These are phyloP conservation scores for Abrostola triplasia DNA, from an alignment of 2,888 invertebrate species.

Conservation along the genomic window DNA sequence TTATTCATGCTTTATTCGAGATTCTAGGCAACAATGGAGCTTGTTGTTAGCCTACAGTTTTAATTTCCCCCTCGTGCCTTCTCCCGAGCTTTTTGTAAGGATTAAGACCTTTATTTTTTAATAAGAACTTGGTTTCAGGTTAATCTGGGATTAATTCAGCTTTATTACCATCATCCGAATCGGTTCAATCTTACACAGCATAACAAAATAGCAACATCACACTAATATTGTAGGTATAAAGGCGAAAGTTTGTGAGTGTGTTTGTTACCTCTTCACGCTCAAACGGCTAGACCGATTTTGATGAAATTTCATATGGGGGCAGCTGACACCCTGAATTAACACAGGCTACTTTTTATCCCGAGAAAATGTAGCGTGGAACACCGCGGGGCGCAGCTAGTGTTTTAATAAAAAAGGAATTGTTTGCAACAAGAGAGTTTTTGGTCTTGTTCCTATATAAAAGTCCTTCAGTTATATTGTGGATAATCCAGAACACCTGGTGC, in stretches of 20 bases:
- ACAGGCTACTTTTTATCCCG: too few relatives aligned
- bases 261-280: too few relatives aligned
- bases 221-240: too few relatives aligned
- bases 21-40: conserved; percentile 1
- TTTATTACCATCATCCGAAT: neutral
- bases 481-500: conserved; percentile 30
- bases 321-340: too few relatives aligned
- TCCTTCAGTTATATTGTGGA: conserved; percentile 18
- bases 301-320: too few relatives aligned
- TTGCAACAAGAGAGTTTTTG: neutral
- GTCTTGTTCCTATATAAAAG: neutral
- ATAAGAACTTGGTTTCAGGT: neutral
- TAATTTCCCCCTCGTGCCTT: neutral
- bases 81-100: neutral
- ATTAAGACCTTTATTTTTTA: neutral
- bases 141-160: neutral
- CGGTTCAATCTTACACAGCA: neutral
- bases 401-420: neutral
- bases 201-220: too few relatives aligned
- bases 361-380: too few relatives aligned
- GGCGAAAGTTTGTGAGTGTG: too few relatives aligned
- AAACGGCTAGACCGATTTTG: too few relatives aligned
- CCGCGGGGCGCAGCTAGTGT: too few relatives aligned
- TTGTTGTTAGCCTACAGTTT: neutral
- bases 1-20: conserved; percentile 25